Evolutionary conservation across 2,113 vertebrate genomes (phyloP), one percentile per base, ranked within the genome.

Genomic region (Saguinus imperator): DNA sequence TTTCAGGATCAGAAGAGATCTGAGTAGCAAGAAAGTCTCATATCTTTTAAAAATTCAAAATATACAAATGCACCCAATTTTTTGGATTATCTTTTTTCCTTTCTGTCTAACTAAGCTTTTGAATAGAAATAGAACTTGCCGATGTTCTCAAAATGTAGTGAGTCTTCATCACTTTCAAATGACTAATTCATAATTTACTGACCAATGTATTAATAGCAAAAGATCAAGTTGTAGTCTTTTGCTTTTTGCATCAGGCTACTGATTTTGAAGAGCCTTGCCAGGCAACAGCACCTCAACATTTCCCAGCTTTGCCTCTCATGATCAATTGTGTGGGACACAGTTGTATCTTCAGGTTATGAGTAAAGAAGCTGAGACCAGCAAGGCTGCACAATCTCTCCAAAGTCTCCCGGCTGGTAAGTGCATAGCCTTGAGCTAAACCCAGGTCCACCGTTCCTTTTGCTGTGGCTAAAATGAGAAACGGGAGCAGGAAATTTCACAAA

Each of bases 351-450:
- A 0, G 18, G 29, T 83, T 14, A 35, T 5, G 2, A 29, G 43
- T 45, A 66, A 70, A 52, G 45, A 90, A 52, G 29, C 7, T 29
- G 29, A 91, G 40, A n/a, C 13, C 57, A 37, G 25, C 55, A 5
- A 21, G 4, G 40, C 16, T n/a, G 0, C 1, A 0, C 1, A 2
- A 35, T n/a, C 50, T 92, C 35, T 35, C 72, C n/a, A 4, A 79
- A 17, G 32, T 58, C 40, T 76, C 50, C 48, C 17, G 35, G 61
- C 61, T 29, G 73, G 21, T 14, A 91, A n/a, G 11, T 25, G 6
- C 64, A 10, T 11, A 40, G 55, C 7, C 23, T 21, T 52, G 10
- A 55, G 29, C 45, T 35, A 32, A 61, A n/a, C 21, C 45, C 40
- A 55, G 5, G 16, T 20, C 32, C 18, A 25, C 35, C 0, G 0